A percentile compares a stretch with the other conserved stretches of the same genome.
phyloP scores from a whole-genome alignment of 2,113 vertebrate species.

The Rhinolophus ferrumequinum region DNA sequence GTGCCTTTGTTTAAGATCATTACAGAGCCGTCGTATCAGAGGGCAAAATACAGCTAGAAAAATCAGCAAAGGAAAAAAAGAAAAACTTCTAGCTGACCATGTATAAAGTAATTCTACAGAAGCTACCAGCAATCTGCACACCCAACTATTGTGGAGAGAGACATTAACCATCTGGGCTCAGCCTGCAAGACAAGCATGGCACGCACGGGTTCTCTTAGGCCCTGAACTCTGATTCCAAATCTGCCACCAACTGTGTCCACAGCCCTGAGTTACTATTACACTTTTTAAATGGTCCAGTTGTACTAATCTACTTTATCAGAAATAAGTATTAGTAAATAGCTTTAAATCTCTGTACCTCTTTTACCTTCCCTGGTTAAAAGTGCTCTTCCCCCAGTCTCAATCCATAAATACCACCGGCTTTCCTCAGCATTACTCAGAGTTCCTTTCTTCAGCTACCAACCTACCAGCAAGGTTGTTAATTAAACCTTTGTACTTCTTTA shows the following conservation, averaged over 20 bases:
- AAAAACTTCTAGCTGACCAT: neutral
- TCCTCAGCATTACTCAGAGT: neutral
- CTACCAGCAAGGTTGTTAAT: neutral
- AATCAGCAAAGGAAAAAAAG: neutral
- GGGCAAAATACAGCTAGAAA: neutral
- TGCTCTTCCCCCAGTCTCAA: neutral
- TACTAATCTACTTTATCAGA: neutral
- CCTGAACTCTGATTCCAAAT: neutral
- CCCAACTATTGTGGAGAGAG: neutral
- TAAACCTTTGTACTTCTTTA: constrained; percentile 16
- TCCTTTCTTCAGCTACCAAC: neutral
- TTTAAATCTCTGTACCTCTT: neutral
- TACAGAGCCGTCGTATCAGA: neutral
- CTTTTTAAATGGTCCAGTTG: neutral
- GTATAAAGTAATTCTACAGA: neutral
- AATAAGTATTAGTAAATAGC: neutral
- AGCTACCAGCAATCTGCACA: neutral
- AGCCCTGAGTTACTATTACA: neutral
- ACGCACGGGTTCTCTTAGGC: neutral
- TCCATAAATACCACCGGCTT: neutral
- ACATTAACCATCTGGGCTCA: neutral
- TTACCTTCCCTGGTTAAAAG: neutral
- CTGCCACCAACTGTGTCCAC: neutral
- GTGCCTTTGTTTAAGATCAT: neutral
- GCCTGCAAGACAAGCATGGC: neutral